Base-by-base conservation (phyloP, 2,888 invertebrate genomes). In the Ceriagrion tenellum region DNA sequence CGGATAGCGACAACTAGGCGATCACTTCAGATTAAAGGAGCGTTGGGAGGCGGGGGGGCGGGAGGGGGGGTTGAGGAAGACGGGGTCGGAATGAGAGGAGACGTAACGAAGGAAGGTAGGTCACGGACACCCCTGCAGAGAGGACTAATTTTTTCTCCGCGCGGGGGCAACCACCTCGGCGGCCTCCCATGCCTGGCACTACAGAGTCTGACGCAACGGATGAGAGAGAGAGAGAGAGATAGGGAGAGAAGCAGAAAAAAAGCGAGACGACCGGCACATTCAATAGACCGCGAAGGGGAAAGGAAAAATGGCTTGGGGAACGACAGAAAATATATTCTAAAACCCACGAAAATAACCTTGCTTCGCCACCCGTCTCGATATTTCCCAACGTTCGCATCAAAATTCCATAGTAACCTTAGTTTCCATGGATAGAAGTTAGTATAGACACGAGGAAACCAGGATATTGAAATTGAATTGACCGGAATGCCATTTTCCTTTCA, bases 111-210 rank as follows among this genome's bases (percentile, higher is more conserved):
- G 47, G 47, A 47, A 81, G 81, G 35, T 81, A 81, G 81, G 81
- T 81, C 81, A 81, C 30, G 81, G 81, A 81, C 81, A 81, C 81
- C 13, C 26, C 69, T n/a, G 10, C 69, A 26, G n/a, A 69, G 69
- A 26, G 81, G 81, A 81, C 69, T 69, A 6, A 69, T 81, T 35
- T 81, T 81, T 81, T 81, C 69, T 59, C 81, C 35, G 13, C 35
- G 12, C 59, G 81, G 81, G 81, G 81, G 81, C 81, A 81, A 35
- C 81, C 81, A 81, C 81, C 81, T 81, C 81, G 69, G 81, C 35
- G 81, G 13, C 81, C 81, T 81, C 81, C 16, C 69, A 69, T 26
- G 69, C 69, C 69, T 0, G n/a, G 30, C 81, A 35, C 30, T 26
- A 2, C n/a, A n/a, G 35, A 35, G 81, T 16, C 30, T 81, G 81